phyloP scores from a whole-genome alignment of 2,113 vertebrate species.

The Phrynosoma blainvillii region DNA sequence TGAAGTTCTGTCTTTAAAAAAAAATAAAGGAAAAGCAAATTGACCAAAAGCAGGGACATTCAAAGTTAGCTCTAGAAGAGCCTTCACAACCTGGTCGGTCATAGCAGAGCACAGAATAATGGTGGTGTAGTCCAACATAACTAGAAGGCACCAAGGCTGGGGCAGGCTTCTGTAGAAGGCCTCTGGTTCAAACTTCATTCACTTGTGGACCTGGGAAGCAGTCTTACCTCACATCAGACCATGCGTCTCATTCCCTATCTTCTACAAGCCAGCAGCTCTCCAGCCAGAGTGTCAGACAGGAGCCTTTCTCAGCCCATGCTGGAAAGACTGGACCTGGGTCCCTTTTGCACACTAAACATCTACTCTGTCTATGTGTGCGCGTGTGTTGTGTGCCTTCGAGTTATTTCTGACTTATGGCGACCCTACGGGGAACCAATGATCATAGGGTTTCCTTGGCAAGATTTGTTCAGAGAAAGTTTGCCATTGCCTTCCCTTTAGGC shows the following conservation, averaged over 20 bases:
- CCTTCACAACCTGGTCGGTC: too few relatives aligned
- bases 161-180: neutral
- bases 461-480: too few relatives aligned
- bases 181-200: neutral
- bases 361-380: neutral
- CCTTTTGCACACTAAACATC: neutral
- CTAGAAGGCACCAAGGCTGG: neutral
- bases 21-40: neutral
- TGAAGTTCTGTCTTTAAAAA: too few relatives aligned
- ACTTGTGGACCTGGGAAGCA: neutral
- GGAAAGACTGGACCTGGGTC: neutral
- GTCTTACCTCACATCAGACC: neutral
- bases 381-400: too few relatives aligned
- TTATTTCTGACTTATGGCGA: too few relatives aligned
- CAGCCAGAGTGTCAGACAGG: neutral
- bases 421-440: too few relatives aligned
- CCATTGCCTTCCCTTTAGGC: too few relatives aligned
- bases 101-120: too few relatives aligned
- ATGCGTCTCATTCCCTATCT: neutral
- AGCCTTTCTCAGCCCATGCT: neutral
- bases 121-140: too few relatives aligned
- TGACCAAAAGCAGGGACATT: neutral
- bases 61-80: neutral
- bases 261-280: neutral
- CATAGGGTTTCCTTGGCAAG: too few relatives aligned